phyloP scores from a whole-genome alignment of 1,140 invertebrate species.

The Ridgeia piscesae region DNA sequence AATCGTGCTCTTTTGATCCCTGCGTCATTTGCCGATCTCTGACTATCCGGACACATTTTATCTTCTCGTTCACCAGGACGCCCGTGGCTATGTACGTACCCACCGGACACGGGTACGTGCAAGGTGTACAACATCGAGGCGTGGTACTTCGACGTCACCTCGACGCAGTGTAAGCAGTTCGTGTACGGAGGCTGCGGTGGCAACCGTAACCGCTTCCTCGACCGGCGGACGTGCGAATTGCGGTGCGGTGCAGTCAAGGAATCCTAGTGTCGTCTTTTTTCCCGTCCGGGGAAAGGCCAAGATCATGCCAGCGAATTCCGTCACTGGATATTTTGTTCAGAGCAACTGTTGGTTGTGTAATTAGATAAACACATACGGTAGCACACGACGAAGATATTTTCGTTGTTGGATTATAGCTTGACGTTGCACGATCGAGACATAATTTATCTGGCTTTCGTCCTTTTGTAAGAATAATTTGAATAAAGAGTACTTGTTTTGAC shows the following conservation, averaged over 20 bases:
- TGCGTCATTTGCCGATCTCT: no score
- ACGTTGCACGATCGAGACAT: neutral
- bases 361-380: neutral
- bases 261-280: neutral
- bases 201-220: neutral
- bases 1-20: no score
- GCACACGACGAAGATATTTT: neutral
- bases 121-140: neutral
- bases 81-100: neutral
- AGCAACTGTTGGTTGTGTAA: no score
- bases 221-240: neutral
- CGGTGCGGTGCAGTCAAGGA: neutral
- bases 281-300: no score
- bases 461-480: neutral
- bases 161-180: neutral
- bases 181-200: neutral
- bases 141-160: neutral
- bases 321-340: neutral
- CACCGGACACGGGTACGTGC: neutral
- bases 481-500: neutral
- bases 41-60: no score
- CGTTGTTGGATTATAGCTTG: neutral
- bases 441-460: neutral
- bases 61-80: no score
- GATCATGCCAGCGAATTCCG: neutral